phyloP scores from a whole-genome alignment of 2,888 invertebrate genomes.

The Venusia cambrica region DNA sequence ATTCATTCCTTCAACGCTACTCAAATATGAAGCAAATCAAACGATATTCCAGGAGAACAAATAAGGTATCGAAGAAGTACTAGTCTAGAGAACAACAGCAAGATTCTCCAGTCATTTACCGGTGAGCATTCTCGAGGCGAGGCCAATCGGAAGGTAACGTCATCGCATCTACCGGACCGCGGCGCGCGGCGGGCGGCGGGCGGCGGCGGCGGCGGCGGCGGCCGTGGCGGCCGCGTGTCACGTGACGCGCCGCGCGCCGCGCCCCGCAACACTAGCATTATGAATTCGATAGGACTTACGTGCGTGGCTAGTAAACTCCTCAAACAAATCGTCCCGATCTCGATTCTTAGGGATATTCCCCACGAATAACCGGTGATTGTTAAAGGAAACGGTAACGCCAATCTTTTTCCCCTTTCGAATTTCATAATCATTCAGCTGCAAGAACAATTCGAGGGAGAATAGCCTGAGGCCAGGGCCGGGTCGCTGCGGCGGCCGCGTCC shows the following conservation, averaged over 20 bases:
- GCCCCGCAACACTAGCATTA: constrained; percentile 65
- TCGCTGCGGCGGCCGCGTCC: constrained; percentile 53
- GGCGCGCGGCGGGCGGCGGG: constrained; percentile 32
- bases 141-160: constrained; percentile 62
- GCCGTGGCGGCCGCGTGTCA: constrained; percentile 21
- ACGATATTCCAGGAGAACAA: constrained; percentile 77
- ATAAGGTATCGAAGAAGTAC: constrained; percentile 70
- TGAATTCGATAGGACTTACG: constrained; percentile 92
- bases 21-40: constrained; percentile 78
- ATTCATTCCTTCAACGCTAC: constrained; percentile 64
- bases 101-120: constrained; percentile 78
- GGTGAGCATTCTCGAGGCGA: constrained; percentile 75
- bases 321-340: constrained; percentile 99
- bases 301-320: constrained; percentile 99
- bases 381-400: constrained; percentile 99
- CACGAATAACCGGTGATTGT: constrained; percentile 99
- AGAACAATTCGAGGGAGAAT: constrained; percentile 93
- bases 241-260: constrained; percentile 20
- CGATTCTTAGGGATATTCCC: constrained; percentile 99
- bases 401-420: constrained; percentile 99
- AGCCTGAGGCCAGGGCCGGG: constrained; percentile 81
- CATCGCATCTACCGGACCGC: constrained; percentile 40
- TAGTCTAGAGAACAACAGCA: constrained; percentile 75
- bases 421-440: constrained; percentile 99
- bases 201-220: constrained; percentile 33